phyloP scores from a whole-genome alignment of 2,797 vertebrate genomes.

The Myotis myotis region DNA sequence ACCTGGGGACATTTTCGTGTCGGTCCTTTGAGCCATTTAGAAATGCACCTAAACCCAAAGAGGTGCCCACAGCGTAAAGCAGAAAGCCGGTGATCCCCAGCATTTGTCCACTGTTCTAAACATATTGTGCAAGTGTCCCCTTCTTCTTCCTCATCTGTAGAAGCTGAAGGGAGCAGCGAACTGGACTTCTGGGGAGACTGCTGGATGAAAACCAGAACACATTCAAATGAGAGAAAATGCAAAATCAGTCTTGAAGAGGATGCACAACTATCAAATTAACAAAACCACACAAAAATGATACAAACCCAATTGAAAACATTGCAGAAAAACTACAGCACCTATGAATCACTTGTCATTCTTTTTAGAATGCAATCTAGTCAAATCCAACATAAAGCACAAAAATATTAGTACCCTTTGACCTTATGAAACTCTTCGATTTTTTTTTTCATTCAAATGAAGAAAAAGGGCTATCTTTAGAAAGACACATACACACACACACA shows the following conservation, averaged over 20 bases:
- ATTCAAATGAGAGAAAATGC: conserved; percentile 12
- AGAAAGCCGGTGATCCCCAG: conserved; percentile 93
- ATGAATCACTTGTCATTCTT: not conserved
- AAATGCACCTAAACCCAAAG: conserved; percentile 94
- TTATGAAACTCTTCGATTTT: not conserved
- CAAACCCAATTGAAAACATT: not conserved
- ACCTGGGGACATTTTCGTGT: conserved; percentile 97
- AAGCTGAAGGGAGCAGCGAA: not conserved
- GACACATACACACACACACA: not conserved
- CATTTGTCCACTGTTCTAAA: conserved; percentile 95
- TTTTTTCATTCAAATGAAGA: conserved; percentile 8
- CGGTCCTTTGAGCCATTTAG: conserved; percentile 93
- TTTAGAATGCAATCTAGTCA: not conserved
- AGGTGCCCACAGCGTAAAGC: conserved; percentile 95
- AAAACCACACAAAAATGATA: not conserved
- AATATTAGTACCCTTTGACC: not conserved
- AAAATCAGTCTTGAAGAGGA: not conserved
- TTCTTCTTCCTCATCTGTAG: conserved; percentile 86
- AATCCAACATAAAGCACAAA: conserved; percentile 12
- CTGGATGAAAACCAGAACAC: conserved; percentile 41
- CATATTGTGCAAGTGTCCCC: conserved; percentile 95
- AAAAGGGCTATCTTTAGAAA: not conserved
- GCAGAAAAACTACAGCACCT: not conserved
- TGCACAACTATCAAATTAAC: not conserved
- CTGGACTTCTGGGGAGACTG: conserved; percentile 65